These are phyloP conservation scores for Lysandra coridon DNA, from an alignment of 2,888 invertebrate species.

Conservation along the genomic window DNA sequence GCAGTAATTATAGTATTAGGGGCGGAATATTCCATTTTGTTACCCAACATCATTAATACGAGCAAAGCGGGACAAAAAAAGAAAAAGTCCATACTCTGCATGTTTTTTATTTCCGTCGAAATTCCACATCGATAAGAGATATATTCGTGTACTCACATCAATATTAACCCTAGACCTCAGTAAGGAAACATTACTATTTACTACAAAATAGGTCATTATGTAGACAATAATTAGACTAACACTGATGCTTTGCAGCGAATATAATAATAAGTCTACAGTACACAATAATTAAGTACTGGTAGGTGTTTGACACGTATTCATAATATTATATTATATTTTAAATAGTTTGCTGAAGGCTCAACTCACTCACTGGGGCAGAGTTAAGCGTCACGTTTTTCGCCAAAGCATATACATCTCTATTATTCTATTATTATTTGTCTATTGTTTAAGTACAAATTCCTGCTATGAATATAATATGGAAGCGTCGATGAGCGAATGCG, in stretches of 20 bases:
- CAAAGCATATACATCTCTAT: no score
- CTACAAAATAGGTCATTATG: neutral
- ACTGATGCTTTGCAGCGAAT: neutral
- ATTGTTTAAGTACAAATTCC: no score
- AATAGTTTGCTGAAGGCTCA: neutral
- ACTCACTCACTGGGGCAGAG: no score
- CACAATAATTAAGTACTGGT: neutral
- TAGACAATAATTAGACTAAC: neutral
- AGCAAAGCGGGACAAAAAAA: neutral
- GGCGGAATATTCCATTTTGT: conserved; percentile 43
- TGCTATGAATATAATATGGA: no score
- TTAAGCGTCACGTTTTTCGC: no score
- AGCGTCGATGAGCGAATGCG: no score
- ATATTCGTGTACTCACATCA: neutral
- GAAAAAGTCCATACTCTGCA: neutral
- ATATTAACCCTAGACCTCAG: neutral
- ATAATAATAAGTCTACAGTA: no score
- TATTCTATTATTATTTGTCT: no score
- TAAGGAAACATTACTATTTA: neutral
- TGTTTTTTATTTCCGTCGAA: neutral
- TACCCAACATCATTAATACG: conserved; percentile 16
- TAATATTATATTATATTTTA: neutral
- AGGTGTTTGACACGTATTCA: neutral
- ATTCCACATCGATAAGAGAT: neutral
- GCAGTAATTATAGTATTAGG: conserved; percentile 52